Conservation (phyloP, 2,888 invertebrate genomes). For the Protonemura montana region DNA sequence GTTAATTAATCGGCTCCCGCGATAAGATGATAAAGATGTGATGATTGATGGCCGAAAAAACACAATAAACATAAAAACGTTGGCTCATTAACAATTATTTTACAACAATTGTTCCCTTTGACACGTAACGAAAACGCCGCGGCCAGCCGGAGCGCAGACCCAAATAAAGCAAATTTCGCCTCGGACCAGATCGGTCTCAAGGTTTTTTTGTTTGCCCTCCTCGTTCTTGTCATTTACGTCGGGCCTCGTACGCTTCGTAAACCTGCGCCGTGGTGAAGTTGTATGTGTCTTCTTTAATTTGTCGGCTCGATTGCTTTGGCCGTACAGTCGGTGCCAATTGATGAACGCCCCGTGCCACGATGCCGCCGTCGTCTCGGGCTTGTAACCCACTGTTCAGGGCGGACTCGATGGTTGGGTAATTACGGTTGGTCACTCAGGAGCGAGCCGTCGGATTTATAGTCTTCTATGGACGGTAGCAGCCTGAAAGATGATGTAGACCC, state of each 20-base stretch:
- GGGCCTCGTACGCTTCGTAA: no score
- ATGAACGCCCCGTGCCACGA: not conserved
- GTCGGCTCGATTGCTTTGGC: not conserved
- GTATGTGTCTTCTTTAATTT: constrained; percentile 4
- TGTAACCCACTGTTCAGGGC: not conserved
- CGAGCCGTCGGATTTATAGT: not conserved
- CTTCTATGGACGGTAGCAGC: not conserved
- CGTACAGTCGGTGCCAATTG: not conserved
- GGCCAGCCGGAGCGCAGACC: no score
- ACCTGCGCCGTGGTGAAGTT: no score
- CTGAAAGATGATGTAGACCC: not conserved
- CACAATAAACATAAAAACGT: no score
- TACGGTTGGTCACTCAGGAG: not conserved
- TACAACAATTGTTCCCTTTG: no score
- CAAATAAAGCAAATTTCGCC: no score
- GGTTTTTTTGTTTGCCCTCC: no score
- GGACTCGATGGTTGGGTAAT: not conserved
- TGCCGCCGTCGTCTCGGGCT: not conserved
- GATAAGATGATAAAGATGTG: not conserved
- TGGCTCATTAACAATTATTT: no score
- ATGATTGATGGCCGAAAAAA: no score
- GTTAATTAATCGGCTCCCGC: not conserved
- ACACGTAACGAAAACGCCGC: no score
- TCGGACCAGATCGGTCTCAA: no score
- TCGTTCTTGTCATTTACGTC: no score